These are phyloP conservation scores for Cydia pomonella DNA, from an alignment of 1,140 invertebrate species.

Conservation along the genomic window DNA sequence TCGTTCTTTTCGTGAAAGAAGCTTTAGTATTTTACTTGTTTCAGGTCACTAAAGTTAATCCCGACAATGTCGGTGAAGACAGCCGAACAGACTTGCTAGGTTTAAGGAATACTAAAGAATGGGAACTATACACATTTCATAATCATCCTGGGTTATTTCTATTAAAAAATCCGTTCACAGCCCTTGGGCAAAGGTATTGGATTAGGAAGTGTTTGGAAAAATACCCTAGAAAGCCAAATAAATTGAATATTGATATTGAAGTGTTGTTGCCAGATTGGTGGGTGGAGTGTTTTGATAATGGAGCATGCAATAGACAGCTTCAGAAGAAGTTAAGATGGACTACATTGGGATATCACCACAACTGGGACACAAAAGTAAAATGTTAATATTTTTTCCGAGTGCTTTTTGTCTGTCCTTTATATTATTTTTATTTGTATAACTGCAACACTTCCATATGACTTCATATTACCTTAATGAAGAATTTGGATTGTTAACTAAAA, in stretches of 20 bases:
- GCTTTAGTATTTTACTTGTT: conserved; percentile 42
- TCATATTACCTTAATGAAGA: no score
- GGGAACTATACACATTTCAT: conserved; percentile 82
- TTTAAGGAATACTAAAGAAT: conserved; percentile 77
- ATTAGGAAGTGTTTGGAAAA: conserved; percentile 88
- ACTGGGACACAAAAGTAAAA: conserved; percentile 95
- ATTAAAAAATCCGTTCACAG: conserved; percentile 92
- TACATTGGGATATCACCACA: conserved; percentile 96
- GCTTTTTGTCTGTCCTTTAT: not conserved
- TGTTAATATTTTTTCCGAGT: conserved; percentile 49
- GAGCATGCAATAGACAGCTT: conserved; percentile 64
- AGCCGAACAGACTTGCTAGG: conserved; percentile 65
- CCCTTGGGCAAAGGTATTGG: conserved; percentile 90
- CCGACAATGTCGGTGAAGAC: conserved; percentile 41
- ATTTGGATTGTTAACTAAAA: no score
- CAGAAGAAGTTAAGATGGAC: conserved; percentile 91
- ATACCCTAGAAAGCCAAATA: conserved; percentile 89
- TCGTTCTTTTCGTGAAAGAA: not conserved
- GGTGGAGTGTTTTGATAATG: conserved; percentile 65
- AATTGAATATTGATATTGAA: conserved; percentile 85
- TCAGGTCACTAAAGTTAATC: conserved; percentile 40
- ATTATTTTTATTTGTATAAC: conserved; percentile 37
- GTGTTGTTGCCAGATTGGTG: conserved; percentile 66
- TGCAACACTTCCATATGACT: not conserved
- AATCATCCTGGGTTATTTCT: conserved; percentile 87